Evolutionary conservation across 2,888 invertebrate genomes (phyloP).

Genomic region (Galeruca laticollis): DNA sequence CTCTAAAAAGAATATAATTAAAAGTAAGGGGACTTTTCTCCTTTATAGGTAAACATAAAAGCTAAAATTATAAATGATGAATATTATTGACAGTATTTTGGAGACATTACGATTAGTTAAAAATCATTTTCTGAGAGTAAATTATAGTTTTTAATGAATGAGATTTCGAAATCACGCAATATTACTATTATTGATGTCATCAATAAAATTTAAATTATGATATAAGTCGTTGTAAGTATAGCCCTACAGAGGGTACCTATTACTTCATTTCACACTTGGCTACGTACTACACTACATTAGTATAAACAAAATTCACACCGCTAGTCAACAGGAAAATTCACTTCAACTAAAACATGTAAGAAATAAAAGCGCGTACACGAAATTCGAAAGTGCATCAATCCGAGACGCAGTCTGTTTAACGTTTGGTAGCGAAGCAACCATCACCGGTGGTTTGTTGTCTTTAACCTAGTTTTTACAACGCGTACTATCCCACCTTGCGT

Average conservation of each 20-base stretch:
- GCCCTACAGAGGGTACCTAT: constrained; percentile 3
- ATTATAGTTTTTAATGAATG: too few relatives aligned
- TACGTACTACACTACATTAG: background rate
- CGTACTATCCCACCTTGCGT: constrained; percentile 14
- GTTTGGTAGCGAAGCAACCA: constrained; percentile 12
- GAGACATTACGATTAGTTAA: too few relatives aligned
- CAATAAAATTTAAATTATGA: too few relatives aligned
- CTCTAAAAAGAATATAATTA: too few relatives aligned
- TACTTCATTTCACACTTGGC: background rate
- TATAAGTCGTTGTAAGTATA: background rate
- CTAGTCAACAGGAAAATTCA: background rate
- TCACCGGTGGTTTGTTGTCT: constrained; percentile 24
- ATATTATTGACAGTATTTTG: too few relatives aligned
- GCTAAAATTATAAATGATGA: too few relatives aligned
- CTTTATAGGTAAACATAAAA: too few relatives aligned
- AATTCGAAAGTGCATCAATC: constrained; percentile 21
- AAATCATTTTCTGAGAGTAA: too few relatives aligned
- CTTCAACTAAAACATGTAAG: background rate
- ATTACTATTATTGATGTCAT: too few relatives aligned
- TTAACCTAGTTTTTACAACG: constrained; percentile 23
- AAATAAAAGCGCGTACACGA: constrained; percentile 2
- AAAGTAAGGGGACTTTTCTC: too few relatives aligned
- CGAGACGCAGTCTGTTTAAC: constrained; percentile 14
- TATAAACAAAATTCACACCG: background rate
- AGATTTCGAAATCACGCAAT: too few relatives aligned